Base-by-base conservation (phyloP, 1,140 invertebrate species). In the Drosophila sturtevanti region DNA sequence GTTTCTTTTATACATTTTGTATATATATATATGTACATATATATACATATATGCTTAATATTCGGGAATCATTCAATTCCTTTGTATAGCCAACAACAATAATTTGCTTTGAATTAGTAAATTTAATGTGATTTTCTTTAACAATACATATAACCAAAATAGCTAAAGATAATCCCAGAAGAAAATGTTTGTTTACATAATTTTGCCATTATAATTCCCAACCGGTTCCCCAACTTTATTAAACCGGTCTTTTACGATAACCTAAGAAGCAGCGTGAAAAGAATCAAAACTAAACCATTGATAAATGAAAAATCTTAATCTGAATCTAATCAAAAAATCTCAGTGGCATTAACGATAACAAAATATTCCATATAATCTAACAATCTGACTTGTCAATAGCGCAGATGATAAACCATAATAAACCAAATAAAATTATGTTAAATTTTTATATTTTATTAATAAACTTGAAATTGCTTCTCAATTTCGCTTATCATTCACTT, bases 401-500 rank as follows among this genome's bases (percentile, higher is more conserved):
- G n/a, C n/a, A n/a, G n/a, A n/a, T n/a, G n/a, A n/a, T n/a, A n/a
- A n/a, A n/a, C n/a, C n/a, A n/a, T n/a, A n/a, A n/a, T n/a, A n/a
- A n/a, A n/a, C n/a, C 7, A 44, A 9, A 18, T 18, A 1, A 18
- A 44, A 18, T 44, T 9, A 16, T 16, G 9, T 16, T 16, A 10
- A 2, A 16, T 16, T 1, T 31, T 31, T 31, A 6, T 6, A 31
- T 31, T 4, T 31, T 6, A 18, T 48, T 31, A 31, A 18, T 48
- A 48, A 48, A 16, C 41, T 48, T 48, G 41, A 44, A 9, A 18
- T 18, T 44, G 14, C 3, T 18, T 44, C 6, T 21, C 12, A 48
- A 48, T 48, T 48, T 48, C 41, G 18, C 41, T 48, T 48, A 48
- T 48, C 41, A 48, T 21, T 48, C 41, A 21, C 9, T 48, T 48